Base-by-base conservation (phyloP, 2,113 vertebrate species). In the Protomyctophum bolini region DNA sequence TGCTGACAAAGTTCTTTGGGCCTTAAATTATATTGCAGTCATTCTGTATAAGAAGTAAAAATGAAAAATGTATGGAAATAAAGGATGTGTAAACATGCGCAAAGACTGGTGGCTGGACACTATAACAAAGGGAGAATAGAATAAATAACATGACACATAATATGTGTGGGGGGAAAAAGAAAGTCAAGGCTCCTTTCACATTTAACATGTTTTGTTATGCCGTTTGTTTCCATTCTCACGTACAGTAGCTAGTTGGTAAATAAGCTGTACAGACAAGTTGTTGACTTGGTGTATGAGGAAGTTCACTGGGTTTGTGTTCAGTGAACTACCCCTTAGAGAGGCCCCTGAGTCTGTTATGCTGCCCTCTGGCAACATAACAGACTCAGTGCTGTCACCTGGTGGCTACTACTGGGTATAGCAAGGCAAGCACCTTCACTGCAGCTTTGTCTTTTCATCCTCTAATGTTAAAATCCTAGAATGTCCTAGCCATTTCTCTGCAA, bases 261-360 rank as follows among this genome's bases (percentile, higher is more conserved):
- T 60, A 63, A 66, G 10, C 63, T 21, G 66, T 33, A 41, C 46
- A 45, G 10, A 14, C 28, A 68, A 60, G 71, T 82, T 91, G 87
- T 89, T 91, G 83, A 83, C 75, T 70, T 66, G 52, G 57, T 63
- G 15, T 63, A 79, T 65, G 73, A 87, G 84, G 87, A 87, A 87
- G 87, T 89, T 86, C 83, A 89, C 50, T 66, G 67, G 54, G 86
- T 88, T 21, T 74, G 81, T 49, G 59, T 63, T 80, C 64, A 73
- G 71, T 11, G 64, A 75, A 78, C 65, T 77, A 28, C 87, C 88
- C 87, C 77, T 79, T 9, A 15, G 60, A 61, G 52, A 80, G 86
- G 85, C 83, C 87, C 67, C 85, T 41, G 33, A 41, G 33, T 41
- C 33, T 41, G 33, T 41, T 41, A 41, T 41, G 33, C 4, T 41